A percentile compares a stretch with the other conserved stretches of the same genome.
phyloP scores from a whole-genome alignment of 2,797 vertebrate species.

The Sebastolobus altivelis region DNA sequence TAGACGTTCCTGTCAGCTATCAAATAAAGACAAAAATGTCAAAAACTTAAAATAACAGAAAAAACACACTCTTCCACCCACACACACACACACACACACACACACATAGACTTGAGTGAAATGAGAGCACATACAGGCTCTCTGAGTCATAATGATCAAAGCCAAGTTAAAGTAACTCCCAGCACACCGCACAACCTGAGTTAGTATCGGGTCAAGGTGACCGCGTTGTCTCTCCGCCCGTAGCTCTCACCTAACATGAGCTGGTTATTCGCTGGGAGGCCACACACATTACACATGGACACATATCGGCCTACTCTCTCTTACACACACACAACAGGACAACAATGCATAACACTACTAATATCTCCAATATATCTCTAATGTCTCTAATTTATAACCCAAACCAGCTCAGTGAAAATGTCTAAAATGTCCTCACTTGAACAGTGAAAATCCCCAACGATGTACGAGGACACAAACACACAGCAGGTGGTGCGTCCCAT shows the following conservation, averaged over 20 bases:
- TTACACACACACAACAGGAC: not conserved
- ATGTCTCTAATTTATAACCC: not conserved
- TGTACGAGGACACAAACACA: conserved; percentile 16
- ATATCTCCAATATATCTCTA: not conserved
- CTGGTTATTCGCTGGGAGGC: not conserved
- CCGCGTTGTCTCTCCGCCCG: not conserved
- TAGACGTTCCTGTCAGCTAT: not conserved
- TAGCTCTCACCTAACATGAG: conserved; percentile 1
- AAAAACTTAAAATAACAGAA: not conserved
- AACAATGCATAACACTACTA: not conserved
- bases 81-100: not conserved
- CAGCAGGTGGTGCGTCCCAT: conserved; percentile 48
- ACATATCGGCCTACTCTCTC: not conserved
- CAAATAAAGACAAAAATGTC: not conserved
- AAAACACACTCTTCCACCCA: not conserved
- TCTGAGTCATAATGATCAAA: conserved; percentile 27
- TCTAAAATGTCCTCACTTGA: not conserved
- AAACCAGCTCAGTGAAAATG: not conserved
- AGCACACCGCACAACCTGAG: conserved; percentile 1
- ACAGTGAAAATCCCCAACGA: not conserved
- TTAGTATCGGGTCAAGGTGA: conserved; percentile 8
- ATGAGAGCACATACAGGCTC: not conserved
- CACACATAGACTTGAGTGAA: not conserved
- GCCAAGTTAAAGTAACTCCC: conserved; percentile 26
- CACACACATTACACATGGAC: not conserved